Evolutionary conservation across 2,797 vertebrate genomes (phyloP), one percentile per base, ranked within the genome.

Genomic region (Rhabdophis nuchalis): DNA sequence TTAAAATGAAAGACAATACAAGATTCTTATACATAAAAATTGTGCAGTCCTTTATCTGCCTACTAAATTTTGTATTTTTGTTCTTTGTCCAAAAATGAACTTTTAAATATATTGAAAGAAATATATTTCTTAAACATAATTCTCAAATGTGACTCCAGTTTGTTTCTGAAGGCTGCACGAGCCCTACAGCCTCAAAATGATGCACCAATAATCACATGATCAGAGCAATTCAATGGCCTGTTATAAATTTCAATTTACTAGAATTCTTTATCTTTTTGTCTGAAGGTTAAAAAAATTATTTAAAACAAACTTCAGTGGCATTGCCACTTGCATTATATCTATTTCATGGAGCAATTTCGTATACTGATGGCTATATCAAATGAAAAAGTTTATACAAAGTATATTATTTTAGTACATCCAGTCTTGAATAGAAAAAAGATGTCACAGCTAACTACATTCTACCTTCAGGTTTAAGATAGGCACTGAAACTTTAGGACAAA

Each of bases 391-490:
- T 52, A 64, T 89, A 36, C 32, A 10, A 14, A 32, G 53, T 29
- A 29, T 72, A 85, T 72, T 72, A 92, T 92, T 92, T 92, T 56
- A 92, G 60, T 23, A 56, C 20, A 29, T 57, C 18, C 56, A 68
- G 52, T 87, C 53, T 86, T 58, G 41, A 82, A 46, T 7, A 87
- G 29, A 61, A 92, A 92, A 87, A 64, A 92, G 29, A 87, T 90
- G 11, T 16, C 60, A 36, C 29, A 90, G 41, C 16, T n/a, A 36
- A 92, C 58, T 41, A 64, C 7, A 12, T 89, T 89, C 61, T n/a
- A 72, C 88, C 90, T 94, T 92, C 14, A 92, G 89, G 5, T 5
- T 23, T 94, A 89, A 68, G n/a, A 88, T 87, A 89, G 36, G 5
- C 56, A 12, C 72, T 91, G 53, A 92, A 53, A 32, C 68, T 90